Conservation (phyloP, 2,888 invertebrate genomes). For the Erebia palarica region DNA sequence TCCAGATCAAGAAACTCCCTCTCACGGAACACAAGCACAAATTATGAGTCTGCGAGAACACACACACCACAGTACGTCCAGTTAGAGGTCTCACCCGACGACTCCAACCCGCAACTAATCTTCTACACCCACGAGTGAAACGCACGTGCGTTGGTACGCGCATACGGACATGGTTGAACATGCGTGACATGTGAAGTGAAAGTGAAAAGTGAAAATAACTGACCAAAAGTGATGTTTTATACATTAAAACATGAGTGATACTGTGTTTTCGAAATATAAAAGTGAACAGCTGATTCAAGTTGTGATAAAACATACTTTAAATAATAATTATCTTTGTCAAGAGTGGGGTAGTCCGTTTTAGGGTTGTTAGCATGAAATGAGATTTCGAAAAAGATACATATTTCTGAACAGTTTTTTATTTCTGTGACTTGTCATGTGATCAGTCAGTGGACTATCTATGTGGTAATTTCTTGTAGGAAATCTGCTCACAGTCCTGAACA, state of each 20-base stretch:
- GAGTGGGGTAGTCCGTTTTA: too few relatives aligned
- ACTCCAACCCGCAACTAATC: slow-evolving; percentile 90
- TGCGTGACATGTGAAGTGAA: slow-evolving; percentile 12
- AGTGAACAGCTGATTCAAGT: slow-evolving; percentile 1
- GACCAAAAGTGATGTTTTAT: slow-evolving; percentile 2
- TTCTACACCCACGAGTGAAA: slow-evolving; percentile 89
- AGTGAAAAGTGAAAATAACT: slow-evolving; percentile 9
- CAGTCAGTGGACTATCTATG: too few relatives aligned
- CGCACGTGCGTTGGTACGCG: slow-evolving; percentile 24
- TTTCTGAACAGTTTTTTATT: too few relatives aligned
- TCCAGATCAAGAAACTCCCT: slow-evolving; percentile 80
- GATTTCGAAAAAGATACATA: too few relatives aligned
- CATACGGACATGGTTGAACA: slow-evolving; percentile 19
- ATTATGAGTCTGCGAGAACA: slow-evolving; percentile 76
- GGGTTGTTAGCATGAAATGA: too few relatives aligned
- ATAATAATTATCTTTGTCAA: too few relatives aligned
- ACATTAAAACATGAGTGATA: slow-evolving; percentile 3
- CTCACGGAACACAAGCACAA: slow-evolving; percentile 66
- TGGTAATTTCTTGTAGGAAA: too few relatives aligned
- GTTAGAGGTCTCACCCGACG: slow-evolving; percentile 74
- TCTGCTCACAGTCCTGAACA: too few relatives aligned
- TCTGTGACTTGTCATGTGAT: too few relatives aligned
- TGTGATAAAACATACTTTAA: slow-evolving; percentile 3
- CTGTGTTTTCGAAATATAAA: slow-evolving; percentile 4
- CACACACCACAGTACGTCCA: slow-evolving; percentile 73